Conservation (phyloP, 2,888 invertebrate species). For the Mycalesis mineus region DNA sequence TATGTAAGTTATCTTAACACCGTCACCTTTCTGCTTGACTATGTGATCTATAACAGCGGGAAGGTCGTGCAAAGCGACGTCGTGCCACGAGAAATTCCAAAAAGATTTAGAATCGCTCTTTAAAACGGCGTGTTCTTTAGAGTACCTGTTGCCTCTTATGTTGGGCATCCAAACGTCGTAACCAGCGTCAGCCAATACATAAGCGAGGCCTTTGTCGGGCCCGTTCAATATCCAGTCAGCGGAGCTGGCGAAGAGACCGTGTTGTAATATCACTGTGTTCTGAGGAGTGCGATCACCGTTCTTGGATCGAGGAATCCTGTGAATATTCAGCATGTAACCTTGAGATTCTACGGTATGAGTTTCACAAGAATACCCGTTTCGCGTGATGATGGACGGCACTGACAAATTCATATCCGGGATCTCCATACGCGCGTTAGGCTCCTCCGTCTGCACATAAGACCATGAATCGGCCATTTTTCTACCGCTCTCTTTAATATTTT, state of each 20-base stretch:
- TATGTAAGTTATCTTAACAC: conserved; percentile 80
- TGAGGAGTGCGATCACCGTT: conserved; percentile 41
- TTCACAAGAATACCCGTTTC: conserved; percentile 84
- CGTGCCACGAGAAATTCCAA: conserved; percentile 91
- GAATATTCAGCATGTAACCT: conserved; percentile 88
- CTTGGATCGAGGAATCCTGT: conserved; percentile 83
- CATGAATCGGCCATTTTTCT: conserved; percentile 45
- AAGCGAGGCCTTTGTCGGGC: conserved; percentile 81
- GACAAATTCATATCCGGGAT: conserved; percentile 55
- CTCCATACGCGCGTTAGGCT: conserved; percentile 38
- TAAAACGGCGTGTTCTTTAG: conserved; percentile 79
- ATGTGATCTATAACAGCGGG: conserved; percentile 88
- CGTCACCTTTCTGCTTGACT: conserved; percentile 46
- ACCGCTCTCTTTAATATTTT: conserved; percentile 46
- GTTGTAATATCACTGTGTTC: conserved; percentile 83
- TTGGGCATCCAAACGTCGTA: conserved; percentile 92
- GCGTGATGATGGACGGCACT: conserved; percentile 57
- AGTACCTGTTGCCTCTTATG: conserved; percentile 87
- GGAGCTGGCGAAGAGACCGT: conserved; percentile 88
- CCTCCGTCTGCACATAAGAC: conserved; percentile 43
- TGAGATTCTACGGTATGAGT: conserved; percentile 86
- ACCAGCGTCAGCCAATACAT: conserved; percentile 82
- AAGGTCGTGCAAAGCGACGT: conserved; percentile 91
- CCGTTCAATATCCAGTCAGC: conserved; percentile 88
- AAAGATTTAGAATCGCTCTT: conserved; percentile 79